Base-by-base conservation (phyloP, 2,113 vertebrate species). In the Dicrurus megarhynchus region DNA sequence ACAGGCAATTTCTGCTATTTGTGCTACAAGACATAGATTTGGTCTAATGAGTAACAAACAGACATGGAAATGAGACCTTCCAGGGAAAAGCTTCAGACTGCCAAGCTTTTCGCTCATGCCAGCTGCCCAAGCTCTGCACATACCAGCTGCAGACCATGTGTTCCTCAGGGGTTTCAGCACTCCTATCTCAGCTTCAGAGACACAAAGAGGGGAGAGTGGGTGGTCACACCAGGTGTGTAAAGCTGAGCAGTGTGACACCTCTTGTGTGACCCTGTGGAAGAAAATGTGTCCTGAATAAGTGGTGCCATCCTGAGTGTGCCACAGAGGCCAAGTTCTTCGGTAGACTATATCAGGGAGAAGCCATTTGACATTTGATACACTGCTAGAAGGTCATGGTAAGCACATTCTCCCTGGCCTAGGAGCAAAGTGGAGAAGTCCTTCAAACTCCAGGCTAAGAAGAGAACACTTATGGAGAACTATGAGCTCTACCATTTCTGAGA, bases 311-410 rank as follows among this genome's bases (percentile, higher is more conserved):
- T 47, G 30, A 70, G 17, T 8, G 13, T 20, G 26, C 30, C 57
- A 41, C 0, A 2, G 70, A 47, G 17, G 64, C 18, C 22, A 8
- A 80, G 57, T 4, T 11, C 44, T 82, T 63, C 28, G 13, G 49
- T 3, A 35, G n/a, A 11, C 18, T 5, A 0, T 26, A 12, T 5
- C 44, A 5, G 9, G 21, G 24, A 68, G 30, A 89, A 76, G 17
- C 15, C 24, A 33, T 57, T 67, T 0, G 0, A 24, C 1, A 1
- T 24, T 56, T 33, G 23, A 46, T 23, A 12, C 9, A 6, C 24
- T 27, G n/a, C 52, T 70, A 42, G 41, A 68, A 76, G 47, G 16
- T 47, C 37, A 52, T 7, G 68, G 13, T 32, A 60, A 69, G 30
- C 24, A 63, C 47, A 68, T 19, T 22, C 32, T 27, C 20, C 14